Base-by-base conservation (phyloP, 2,113 vertebrate species). In the Nothobranchius kuhntae region DNA sequence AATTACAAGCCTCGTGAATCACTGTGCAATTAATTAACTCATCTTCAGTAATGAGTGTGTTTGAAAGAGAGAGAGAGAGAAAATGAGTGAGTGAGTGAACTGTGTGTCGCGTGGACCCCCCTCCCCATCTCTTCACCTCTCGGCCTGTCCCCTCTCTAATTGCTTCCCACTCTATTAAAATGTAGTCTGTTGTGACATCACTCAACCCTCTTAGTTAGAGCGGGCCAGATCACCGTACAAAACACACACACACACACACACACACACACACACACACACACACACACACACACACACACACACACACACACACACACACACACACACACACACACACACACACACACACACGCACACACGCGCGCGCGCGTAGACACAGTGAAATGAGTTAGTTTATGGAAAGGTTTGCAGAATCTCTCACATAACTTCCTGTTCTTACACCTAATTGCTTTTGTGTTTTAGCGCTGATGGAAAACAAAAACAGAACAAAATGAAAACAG, bases 1-100 rank as follows among this genome's bases (percentile, higher is more conserved):
- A 91, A 93, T 93, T 90, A 86, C 86, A 81, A 89, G 86, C 75
- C 60, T 77, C 67, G 75, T 86, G 86, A 92, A 93, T 93, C 89
- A 90, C 87, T 79, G 87, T 77, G 81, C 89, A 90, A 91, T 93
- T 93, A 94, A 92, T 93, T 90, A 90, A 92, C 90, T 92, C 88
- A 86, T 93, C 90, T 87, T 86, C 84, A 67, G 85, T 90, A 92
- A 94, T 90, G 89, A 92, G 90, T 76, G 76, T 77, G 75, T 81
- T 80, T 84, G 86, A 78, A 89, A 91, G 90, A 75, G 76, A 75
- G 82, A 86, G 80, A 56, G 73, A 71, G 21, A 21, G 21, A 21
- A 21, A 21, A 21, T 21, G 88, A 62, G 75, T 81, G 81, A 83
- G 86, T 80, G 83, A 30, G 51, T 53, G 51, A 88, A 72, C 80